phyloP scores from a whole-genome alignment of 2,797 vertebrate genomes.

The Hapalemur alaotrensis region DNA sequence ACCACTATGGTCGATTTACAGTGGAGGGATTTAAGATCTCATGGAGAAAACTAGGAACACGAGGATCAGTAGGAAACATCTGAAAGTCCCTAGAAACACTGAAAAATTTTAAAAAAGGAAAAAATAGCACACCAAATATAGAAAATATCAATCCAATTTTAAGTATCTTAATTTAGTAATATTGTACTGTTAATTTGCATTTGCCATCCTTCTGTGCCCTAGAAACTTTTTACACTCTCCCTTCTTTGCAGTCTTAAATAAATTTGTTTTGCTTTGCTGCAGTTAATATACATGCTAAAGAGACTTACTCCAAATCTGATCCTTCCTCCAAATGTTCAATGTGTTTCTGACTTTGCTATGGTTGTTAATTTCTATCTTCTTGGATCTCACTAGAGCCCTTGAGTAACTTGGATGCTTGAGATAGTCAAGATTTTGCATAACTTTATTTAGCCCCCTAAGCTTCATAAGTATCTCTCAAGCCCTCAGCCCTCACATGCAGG shows the following conservation, averaged over 20 bases:
- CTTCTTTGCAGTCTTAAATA: background rate
- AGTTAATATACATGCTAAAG: background rate
- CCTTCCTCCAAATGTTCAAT: background rate
- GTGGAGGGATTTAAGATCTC: background rate
- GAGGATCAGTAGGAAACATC: background rate
- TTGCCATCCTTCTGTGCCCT: background rate
- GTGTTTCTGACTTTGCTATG: conserved; percentile 6
- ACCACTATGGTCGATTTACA: background rate
- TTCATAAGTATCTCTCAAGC: background rate
- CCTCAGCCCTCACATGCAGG: background rate
- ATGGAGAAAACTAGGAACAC: background rate
- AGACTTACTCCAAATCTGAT: background rate
- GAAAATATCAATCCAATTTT: background rate
- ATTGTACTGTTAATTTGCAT: background rate
- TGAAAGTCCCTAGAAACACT: background rate
- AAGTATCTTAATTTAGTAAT: background rate
- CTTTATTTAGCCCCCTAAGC: conserved; percentile 13
- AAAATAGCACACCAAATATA: background rate
- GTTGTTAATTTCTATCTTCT: conserved; percentile 39
- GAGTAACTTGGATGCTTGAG: background rate
- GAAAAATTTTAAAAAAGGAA: background rate
- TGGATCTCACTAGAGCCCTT: background rate
- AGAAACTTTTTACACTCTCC: background rate
- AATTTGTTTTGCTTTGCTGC: conserved; percentile 45
- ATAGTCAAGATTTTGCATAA: background rate